These are phyloP conservation scores for Ferdinandea cuprea DNA, from an alignment of 2,888 invertebrate genomes.

Conservation along the genomic window DNA sequence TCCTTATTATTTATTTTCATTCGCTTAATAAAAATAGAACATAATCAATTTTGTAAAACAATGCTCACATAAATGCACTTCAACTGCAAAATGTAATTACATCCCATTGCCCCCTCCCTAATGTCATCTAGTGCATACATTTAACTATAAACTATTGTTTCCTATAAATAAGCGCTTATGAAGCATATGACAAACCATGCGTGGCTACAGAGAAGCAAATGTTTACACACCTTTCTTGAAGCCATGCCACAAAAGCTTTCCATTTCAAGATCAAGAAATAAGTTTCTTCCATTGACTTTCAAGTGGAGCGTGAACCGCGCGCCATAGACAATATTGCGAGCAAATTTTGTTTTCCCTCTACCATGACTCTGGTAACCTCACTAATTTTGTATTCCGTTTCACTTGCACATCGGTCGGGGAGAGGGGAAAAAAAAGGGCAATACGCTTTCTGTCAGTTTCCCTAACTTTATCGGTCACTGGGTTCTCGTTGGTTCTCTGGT, in stretches of 20 bases:
- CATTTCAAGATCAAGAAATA: slow-evolving; percentile 50
- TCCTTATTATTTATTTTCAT: no score
- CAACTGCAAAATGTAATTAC: no score
- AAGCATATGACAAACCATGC: background rate
- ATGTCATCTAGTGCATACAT: no score
- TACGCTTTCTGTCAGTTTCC: background rate
- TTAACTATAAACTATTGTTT: no score
- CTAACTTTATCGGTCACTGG: slow-evolving; percentile 49
- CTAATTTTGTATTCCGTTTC: slow-evolving; percentile 13
- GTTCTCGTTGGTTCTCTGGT: no score
- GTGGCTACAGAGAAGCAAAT: background rate
- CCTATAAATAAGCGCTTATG: background rate
- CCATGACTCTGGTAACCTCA: background rate
- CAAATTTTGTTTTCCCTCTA: no score
- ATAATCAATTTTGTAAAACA: no score
- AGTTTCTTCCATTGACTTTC: slow-evolving; percentile 1
- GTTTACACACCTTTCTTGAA: slow-evolving; percentile 25
- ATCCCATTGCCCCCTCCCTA: no score
- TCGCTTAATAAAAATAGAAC: no score
- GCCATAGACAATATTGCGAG: background rate
- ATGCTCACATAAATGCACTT: no score
- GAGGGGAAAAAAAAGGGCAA: background rate
- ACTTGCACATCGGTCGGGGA: no score
- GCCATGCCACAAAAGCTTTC: slow-evolving; percentile 28
- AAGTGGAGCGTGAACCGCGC: slow-evolving; percentile 31